Conservation (phyloP, 2,113 vertebrate genomes). For the Tenrec ecaudatus region DNA sequence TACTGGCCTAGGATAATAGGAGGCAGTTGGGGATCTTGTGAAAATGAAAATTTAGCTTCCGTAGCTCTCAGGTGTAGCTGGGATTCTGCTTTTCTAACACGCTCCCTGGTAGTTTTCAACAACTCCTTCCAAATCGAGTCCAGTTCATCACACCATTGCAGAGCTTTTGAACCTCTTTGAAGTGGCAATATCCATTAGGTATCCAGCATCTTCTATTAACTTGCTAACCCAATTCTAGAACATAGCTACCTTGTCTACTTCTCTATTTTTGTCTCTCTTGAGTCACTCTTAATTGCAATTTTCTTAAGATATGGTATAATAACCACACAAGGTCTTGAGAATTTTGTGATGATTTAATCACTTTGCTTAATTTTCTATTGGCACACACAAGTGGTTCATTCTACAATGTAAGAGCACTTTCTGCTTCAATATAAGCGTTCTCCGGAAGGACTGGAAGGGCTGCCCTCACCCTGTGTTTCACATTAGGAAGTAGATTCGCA, state of each 20-base stretch:
- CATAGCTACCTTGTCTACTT: background rate
- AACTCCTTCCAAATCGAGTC: background rate
- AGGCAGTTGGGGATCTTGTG: background rate
- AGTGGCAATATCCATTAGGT: background rate
- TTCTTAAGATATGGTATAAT: background rate
- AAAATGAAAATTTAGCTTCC: background rate
- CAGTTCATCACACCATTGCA: background rate
- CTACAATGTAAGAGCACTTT: conserved; percentile 31
- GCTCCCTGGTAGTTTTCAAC: background rate
- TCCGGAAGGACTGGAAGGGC: background rate
- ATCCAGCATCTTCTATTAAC: background rate
- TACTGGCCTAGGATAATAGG: background rate
- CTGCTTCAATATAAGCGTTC: background rate
- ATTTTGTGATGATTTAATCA: background rate
- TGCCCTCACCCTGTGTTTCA: background rate
- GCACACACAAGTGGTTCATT: background rate
- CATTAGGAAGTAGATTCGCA: background rate
- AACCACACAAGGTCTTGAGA: background rate
- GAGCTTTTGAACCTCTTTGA: background rate
- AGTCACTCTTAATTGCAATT: background rate
- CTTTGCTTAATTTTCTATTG: background rate
- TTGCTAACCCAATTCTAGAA: background rate
- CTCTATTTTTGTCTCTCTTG: background rate
- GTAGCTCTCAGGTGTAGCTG: background rate
- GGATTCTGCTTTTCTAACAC: background rate